phyloP scores from a whole-genome alignment of 2,113 vertebrate species.

The Chascanopsetta lugubris region DNA sequence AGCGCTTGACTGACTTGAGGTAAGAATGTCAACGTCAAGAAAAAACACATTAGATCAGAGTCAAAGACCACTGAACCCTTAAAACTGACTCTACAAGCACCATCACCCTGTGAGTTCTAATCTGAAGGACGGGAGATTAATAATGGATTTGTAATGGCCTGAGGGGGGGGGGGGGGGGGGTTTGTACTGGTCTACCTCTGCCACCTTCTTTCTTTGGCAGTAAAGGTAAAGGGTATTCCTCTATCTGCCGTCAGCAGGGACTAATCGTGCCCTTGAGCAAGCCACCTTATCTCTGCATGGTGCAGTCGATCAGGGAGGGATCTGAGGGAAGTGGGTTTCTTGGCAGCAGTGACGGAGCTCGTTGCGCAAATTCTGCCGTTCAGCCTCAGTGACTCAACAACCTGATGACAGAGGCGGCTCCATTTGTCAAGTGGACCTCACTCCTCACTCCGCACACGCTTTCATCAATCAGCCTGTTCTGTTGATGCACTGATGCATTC shows the following conservation, averaged over 20 bases:
- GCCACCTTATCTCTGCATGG: slow-evolving; percentile 22
- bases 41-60: slow-evolving; percentile 3
- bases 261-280: slow-evolving; percentile 41
- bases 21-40: slow-evolving; percentile 16
- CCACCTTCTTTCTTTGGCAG: slow-evolving; percentile 13
- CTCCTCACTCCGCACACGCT: not conserved
- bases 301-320: slow-evolving; percentile 38
- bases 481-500: no score
- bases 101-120: slow-evolving; percentile 5
- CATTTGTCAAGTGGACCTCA: not conserved
- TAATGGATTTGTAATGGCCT: no score
- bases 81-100: not conserved
- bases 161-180: slow-evolving; percentile 29
- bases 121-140: slow-evolving; percentile 16
- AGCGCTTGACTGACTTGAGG: no score
- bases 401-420: slow-evolving; percentile 7
- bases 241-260: slow-evolving; percentile 7
- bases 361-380: not conserved
- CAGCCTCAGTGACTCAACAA: slow-evolving; percentile 8
- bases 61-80: not conserved
- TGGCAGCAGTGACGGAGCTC: slow-evolving; percentile 24
- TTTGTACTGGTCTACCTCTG: slow-evolving; percentile 34
- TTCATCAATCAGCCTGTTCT: no score
- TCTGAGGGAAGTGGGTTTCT: slow-evolving; percentile 30
- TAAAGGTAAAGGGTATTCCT: slow-evolving; percentile 4